These are phyloP conservation scores for Amphibalanus amphitrite DNA, from an alignment of 1,140 invertebrate species.

Conservation along the genomic window DNA sequence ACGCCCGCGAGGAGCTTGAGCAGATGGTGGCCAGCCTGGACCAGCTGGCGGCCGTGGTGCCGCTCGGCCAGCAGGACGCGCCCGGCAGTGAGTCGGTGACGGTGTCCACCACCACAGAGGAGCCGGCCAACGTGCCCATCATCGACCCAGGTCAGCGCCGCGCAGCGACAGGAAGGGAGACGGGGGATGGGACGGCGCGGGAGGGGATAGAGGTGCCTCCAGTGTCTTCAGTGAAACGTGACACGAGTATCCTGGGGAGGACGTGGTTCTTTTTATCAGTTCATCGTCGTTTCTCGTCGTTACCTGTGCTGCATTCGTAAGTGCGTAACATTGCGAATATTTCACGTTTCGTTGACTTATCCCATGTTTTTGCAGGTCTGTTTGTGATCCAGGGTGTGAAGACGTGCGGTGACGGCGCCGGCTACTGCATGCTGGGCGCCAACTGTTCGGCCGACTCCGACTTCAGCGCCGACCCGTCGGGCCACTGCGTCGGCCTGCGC, in stretches of 20 bases:
- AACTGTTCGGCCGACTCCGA: conserved; percentile 28
- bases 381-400: conserved; percentile 31
- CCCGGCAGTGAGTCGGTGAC: neutral
- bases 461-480: conserved; percentile 25
- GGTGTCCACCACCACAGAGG: neutral
- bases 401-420: conserved; percentile 25
- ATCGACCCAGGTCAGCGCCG: conserved; percentile 3
- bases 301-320: no score
- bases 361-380: conserved; percentile 26
- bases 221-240: neutral
- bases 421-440: conserved; percentile 29
- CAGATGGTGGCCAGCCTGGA: neutral
- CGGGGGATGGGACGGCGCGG: no score
- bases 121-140: neutral
- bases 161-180: no score
- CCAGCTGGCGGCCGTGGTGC: conserved; percentile 1
- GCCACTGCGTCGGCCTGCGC: conserved; percentile 28
- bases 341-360: neutral
- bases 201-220: neutral
- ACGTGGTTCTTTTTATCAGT: no score
- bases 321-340: neutral
- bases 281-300: no score
- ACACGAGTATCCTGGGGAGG: no score
- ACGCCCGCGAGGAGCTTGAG: neutral
- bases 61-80: neutral